Base-by-base conservation (phyloP, 2,113 vertebrate genomes). In the Nettapus auritus region DNA sequence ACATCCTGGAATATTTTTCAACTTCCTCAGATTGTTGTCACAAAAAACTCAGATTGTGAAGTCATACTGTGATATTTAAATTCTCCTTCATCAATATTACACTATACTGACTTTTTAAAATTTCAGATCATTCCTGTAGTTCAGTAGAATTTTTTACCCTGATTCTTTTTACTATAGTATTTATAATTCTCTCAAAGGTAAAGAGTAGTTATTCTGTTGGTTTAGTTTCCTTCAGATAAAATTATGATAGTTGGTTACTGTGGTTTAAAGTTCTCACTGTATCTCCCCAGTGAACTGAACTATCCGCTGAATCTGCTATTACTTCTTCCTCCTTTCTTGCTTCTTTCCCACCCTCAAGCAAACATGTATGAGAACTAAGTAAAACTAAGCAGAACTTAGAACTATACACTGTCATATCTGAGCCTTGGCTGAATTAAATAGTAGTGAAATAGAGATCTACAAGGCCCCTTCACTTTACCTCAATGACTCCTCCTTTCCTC, bases 321-420 rank as follows among this genome's bases (percentile, higher is more conserved):
- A n/a, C 56, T 69, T 50, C 42, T 70, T 57, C 50, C 19, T 66
- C 23, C 13, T 78, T 92, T 53, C 70, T 9, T 59, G 7, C 8
- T 46, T 36, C 23, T 82, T 87, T 19, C 23, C 13, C 7, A 15
- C 26, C 50, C 29, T 71, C 44, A 71, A 57, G 55, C 8, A 75
- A 34, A 38, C 8, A 31, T 1, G 0, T 20, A 18, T 40, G 1
- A 0, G 23, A 82, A 36, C 23, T 48, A 48, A 48, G 20, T 48
- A 48, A 48, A 48, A 48, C 28, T 77, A 3, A 4, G 15, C 19
- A 63, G 56, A 63, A 63, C 2, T 63, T 63, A 40, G 5, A 20
- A 25, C 20, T 8, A 22, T 33, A 22, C 13, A 28, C n/a, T 67
- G 79, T 91, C 19, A 11, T 44, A 66, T 38, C 34, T 50, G 62